phyloP scores from a whole-genome alignment of 2,888 invertebrate species.

The Brachypalpus laphriformis region DNA sequence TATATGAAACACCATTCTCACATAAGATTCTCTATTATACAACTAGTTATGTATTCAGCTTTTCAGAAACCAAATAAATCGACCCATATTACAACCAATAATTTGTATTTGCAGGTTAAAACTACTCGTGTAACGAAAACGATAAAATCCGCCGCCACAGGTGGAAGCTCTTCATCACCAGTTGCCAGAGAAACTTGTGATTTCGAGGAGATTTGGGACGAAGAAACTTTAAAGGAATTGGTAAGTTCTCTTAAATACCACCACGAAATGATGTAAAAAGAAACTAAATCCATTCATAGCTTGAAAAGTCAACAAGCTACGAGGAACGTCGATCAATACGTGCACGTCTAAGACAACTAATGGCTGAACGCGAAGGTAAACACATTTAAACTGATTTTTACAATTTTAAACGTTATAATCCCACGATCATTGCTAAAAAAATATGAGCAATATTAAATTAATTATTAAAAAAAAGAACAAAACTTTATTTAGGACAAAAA shows the following conservation, averaged over 20 bases:
- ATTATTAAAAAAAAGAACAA: conserved; percentile 21
- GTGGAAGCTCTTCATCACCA: conserved; percentile 82
- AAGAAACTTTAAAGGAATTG: conserved; percentile 87
- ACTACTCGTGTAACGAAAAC: conserved; percentile 82
- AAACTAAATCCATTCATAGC: conserved; percentile 83
- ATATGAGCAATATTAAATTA: conserved; percentile 1
- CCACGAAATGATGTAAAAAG: background rate
- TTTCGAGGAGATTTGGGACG: conserved; percentile 91
- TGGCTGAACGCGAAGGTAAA: conserved; percentile 94
- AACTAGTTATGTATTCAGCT: too few species aligned
- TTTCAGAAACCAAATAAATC: too few species aligned
- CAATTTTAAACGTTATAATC: background rate
- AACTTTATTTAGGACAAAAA: conserved; percentile 53
- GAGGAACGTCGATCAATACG: conserved; percentile 93
- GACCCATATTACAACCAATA: background rate
- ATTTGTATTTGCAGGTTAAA: conserved; percentile 83
- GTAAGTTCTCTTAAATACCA: conserved; percentile 83
- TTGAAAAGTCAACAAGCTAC: conserved; percentile 93
- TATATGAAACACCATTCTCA: too few species aligned
- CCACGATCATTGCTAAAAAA: background rate
- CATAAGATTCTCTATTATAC: too few species aligned
- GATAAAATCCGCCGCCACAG: conserved; percentile 78
- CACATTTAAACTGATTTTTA: background rate
- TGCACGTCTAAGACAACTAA: conserved; percentile 90
- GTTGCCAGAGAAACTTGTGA: conserved; percentile 85